These are phyloP conservation scores for Lasioglossum pauxillum DNA, from an alignment of 2,888 invertebrate genomes.

Conservation along the genomic window DNA sequence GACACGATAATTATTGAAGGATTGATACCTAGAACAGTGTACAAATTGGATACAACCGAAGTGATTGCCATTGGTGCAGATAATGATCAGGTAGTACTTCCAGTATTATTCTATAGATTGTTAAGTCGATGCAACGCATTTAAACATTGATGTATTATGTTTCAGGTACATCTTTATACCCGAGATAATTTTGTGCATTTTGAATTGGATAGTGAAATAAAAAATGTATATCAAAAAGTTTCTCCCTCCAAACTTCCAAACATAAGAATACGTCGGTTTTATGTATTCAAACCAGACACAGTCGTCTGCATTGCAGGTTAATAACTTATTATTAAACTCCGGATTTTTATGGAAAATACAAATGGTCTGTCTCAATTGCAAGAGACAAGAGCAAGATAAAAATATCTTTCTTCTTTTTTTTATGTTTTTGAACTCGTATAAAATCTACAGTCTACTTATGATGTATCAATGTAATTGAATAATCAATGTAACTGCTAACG, in stretches of 20 bases:
- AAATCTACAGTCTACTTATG: neutral
- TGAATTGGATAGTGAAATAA: slow-evolving; percentile 28
- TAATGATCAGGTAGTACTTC: slow-evolving; percentile 59
- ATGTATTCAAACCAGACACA: slow-evolving; percentile 70
- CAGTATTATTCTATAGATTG: neutral
- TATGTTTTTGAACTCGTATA: no score
- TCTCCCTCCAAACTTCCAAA: slow-evolving; percentile 40
- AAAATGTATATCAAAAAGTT: neutral
- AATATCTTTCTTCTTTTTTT: no score
- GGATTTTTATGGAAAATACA: no score
- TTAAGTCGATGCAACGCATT: neutral
- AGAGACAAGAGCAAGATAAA: no score
- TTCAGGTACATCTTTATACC: slow-evolving; percentile 72
- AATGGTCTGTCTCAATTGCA: no score
- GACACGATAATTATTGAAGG: slow-evolving; percentile 58
- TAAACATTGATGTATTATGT: slow-evolving; percentile 14
- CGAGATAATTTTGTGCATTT: slow-evolving; percentile 49
- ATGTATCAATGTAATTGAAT: no score
- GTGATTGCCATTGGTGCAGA: slow-evolving; percentile 64
- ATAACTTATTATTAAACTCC: neutral
- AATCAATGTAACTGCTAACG: neutral
- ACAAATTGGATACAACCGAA: slow-evolving; percentile 36
- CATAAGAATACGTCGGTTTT: slow-evolving; percentile 61
- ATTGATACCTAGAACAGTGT: slow-evolving; percentile 26
- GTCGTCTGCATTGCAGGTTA: slow-evolving; percentile 74